Percentiles rank a stretch among this genome's conserved stretches.
Conservation (phyloP, 2,797 vertebrate genomes). For the Melanotaenia parkinsoni region DNA sequence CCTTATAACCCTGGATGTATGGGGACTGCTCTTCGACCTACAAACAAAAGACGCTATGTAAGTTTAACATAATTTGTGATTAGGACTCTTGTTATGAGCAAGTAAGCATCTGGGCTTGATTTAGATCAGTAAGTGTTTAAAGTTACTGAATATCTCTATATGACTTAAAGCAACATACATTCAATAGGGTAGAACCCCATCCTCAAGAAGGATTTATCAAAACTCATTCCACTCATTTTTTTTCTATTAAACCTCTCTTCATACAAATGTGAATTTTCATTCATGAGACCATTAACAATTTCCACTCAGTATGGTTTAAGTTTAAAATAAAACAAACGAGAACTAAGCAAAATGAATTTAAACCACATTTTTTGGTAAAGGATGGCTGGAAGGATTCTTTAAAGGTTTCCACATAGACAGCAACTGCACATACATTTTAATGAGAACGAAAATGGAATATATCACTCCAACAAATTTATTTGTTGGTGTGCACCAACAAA, state of each 20-base stretch:
- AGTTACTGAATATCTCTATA: background rate
- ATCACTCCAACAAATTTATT: slow-evolving; percentile 13
- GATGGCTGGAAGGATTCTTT: slow-evolving; percentile 29
- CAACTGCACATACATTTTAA: slow-evolving; percentile 2
- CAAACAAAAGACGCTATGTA: background rate
- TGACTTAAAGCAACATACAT: slow-evolving; percentile 19
- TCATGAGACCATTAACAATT: slow-evolving; percentile 73
- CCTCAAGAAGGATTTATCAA: slow-evolving; percentile 34
- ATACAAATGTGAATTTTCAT: slow-evolving; percentile 48
- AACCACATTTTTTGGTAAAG: slow-evolving; percentile 55
- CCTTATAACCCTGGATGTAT: slow-evolving; percentile 96
- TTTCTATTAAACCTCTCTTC: slow-evolving; percentile 49
- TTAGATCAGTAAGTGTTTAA: background rate
- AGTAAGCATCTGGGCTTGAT: background rate
- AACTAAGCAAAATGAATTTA: slow-evolving; percentile 58
- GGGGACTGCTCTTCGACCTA: slow-evolving; percentile 96
- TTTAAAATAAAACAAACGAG: slow-evolving; percentile 49
- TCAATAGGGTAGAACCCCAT: background rate
- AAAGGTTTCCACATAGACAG: slow-evolving; percentile 11
- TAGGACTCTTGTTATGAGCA: background rate
- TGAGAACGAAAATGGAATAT: slow-evolving; percentile 11
- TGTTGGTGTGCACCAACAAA: background rate
- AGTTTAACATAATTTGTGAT: background rate
- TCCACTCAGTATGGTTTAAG: slow-evolving; percentile 55
- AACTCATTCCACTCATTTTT: slow-evolving; percentile 34